Conservation (phyloP, 2,113 vertebrate species). For the Tylochromis polylepis region DNA sequence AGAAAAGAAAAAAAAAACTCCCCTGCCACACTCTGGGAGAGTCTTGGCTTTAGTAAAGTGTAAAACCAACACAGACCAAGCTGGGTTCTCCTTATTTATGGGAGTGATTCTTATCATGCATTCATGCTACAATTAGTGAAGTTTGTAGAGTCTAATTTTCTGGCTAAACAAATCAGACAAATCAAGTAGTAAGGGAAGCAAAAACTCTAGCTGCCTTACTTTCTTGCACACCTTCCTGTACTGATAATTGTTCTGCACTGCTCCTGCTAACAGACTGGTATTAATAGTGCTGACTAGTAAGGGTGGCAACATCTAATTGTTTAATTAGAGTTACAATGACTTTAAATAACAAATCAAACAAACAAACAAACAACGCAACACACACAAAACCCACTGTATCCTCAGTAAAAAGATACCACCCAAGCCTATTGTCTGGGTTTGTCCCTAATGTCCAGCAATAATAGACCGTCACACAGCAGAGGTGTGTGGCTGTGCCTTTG, state of each 20-base stretch:
- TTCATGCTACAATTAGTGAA: background rate
- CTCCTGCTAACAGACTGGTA: background rate
- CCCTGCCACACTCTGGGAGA: too few species aligned
- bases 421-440: conserved; percentile 3
- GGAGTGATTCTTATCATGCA: background rate
- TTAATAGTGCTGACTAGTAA: background rate
- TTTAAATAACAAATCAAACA: background rate
- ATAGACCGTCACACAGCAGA: background rate
- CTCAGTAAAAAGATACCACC: background rate
- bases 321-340: background rate
- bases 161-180: background rate
- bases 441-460: conserved; percentile 10
- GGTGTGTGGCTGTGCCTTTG: background rate
- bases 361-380: background rate
- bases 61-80: background rate
- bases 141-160: background rate
- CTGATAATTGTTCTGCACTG: background rate
- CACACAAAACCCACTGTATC: background rate
- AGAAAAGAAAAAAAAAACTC: too few species aligned
- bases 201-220: background rate
- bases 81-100: background rate
- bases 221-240: background rate
- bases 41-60: background rate
- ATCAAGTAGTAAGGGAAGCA: background rate
- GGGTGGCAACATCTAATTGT: background rate